Percentiles rank a stretch among this genome's conserved stretches.
These are phyloP conservation scores for Odontocerum albicorne DNA, from an alignment of 2,888 invertebrate species.

Conservation along the genomic window DNA sequence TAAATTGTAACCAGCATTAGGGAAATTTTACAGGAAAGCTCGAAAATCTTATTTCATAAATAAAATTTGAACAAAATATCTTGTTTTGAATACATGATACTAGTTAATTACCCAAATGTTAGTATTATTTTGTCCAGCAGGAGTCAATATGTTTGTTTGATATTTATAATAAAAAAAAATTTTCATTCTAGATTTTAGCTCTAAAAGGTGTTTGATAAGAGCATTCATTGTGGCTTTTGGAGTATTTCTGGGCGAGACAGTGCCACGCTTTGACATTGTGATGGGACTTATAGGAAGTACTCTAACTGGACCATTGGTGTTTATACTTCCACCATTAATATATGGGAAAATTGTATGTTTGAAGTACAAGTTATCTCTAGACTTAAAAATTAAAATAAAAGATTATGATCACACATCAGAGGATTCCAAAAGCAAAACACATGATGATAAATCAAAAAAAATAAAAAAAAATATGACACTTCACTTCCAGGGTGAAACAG, in stretches of 20 bases:
- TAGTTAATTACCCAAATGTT: too few species aligned
- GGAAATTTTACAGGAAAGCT: too few species aligned
- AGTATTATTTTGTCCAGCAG: too few species aligned
- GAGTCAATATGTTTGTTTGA: too few species aligned
- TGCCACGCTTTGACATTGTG: slow-evolving; percentile 84
- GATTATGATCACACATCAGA: slow-evolving; percentile 1
- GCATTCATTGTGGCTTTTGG: slow-evolving; percentile 69
- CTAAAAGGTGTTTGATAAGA: slow-evolving; percentile 70
- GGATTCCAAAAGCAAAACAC: slow-evolving; percentile 38
- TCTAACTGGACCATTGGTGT: slow-evolving; percentile 79
- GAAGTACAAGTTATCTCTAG: neutral
- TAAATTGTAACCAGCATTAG: too few species aligned
- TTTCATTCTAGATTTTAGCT: slow-evolving; percentile 70
- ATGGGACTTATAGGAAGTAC: slow-evolving; percentile 86
- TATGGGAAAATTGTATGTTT: slow-evolving; percentile 63
- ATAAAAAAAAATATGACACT: neutral
- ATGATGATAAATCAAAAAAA: neutral
- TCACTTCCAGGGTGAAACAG: neutral
- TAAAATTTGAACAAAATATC: too few species aligned
- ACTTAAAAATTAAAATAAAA: neutral
- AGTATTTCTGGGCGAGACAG: slow-evolving; percentile 76
- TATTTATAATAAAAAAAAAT: too few species aligned
- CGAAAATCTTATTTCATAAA: too few species aligned
- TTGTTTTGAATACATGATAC: too few species aligned
- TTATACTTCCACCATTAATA: slow-evolving; percentile 81